Evolutionary conservation across 2,797 vertebrate species (phyloP), one percentile per base, ranked within the genome.

Genomic region (Rhodeus uyekii): DNA sequence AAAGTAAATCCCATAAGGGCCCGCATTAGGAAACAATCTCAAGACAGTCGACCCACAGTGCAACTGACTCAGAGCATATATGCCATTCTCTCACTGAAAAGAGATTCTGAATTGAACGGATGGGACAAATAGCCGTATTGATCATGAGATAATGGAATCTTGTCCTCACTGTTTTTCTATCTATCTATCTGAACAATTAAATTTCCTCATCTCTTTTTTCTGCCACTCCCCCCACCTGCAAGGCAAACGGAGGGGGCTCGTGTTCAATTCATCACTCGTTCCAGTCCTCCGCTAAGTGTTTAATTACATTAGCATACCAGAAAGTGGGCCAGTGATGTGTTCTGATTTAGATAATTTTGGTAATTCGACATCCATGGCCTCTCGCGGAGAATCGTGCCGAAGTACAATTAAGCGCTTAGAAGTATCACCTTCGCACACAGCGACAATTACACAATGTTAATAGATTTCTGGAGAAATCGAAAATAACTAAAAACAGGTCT

Each of bases 301-400:
- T 88, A 89, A 89, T 90, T 88, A 84, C 85, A 89, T 88, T 85
- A 88, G 87, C 88, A 90, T 89, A 86, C 64, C 42, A 74, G 80
- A 90, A 86, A 80, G 76, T 46, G 73, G 84, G 86, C 86, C 83
- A 83, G 72, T 73, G 44, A 71, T 32, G 46, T 75, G 27, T 64
- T 83, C 76, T 75, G 74, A 82, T 87, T 83, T 82, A 64, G 73
- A 76, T 83, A 58, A 82, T 85, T 88, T 84, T 74, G 38, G 71
- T 83, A 64, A 86, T 85, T 73, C 74, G 36, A 86, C 79, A 84
- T 67, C 32, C 53, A 22, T 78, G 71, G 77, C 71, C 79, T 84
- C 86, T 83, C 50, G 36, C 46, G 16, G 32, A 38, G 82, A 71
- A 61, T 72, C 55, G 82, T 44, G 29, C 32, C 22, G 61, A 79